These are phyloP conservation scores for Oxycera nigricornis DNA, from an alignment of 2,888 invertebrate genomes.

Conservation along the genomic window DNA sequence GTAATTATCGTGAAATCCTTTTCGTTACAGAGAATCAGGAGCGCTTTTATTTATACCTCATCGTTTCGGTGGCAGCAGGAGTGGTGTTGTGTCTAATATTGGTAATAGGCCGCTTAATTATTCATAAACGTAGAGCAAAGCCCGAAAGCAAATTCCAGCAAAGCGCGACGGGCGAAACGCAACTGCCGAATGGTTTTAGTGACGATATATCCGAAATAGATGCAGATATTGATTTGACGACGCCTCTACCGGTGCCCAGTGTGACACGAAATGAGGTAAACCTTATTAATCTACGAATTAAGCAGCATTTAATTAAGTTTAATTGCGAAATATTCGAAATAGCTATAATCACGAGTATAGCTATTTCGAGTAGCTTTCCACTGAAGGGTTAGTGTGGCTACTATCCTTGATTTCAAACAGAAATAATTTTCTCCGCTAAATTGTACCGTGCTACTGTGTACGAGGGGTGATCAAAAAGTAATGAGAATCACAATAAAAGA, in stretches of 20 bases:
- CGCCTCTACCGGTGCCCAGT: constrained; percentile 66
- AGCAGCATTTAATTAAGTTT: neutral
- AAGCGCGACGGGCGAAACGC: constrained; percentile 74
- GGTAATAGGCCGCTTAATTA: constrained; percentile 73
- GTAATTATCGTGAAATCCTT: neutral
- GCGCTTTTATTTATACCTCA: constrained; percentile 81
- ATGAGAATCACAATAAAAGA: too few species aligned
- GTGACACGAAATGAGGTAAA: constrained; percentile 59
- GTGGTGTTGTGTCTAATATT: constrained; percentile 75
- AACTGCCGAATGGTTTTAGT: constrained; percentile 78
- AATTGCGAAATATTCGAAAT: too few species aligned
- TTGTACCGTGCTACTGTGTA: too few species aligned
- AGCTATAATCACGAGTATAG: too few species aligned
- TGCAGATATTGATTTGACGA: constrained; percentile 73
- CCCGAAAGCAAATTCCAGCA: constrained; percentile 71
- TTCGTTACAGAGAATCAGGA: constrained; percentile 58
- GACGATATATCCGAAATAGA: constrained; percentile 87
- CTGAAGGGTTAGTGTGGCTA: too few species aligned
- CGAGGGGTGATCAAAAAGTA: too few species aligned
- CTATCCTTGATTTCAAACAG: too few species aligned
- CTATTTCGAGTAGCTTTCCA: too few species aligned
- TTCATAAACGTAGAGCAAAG: constrained; percentile 68
- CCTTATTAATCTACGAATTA: neutral
- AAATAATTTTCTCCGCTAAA: too few species aligned
- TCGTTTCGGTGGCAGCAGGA: constrained; percentile 76